Evolutionary conservation across 2,888 invertebrate genomes (phyloP).

Genomic region (Eupithecia subfuscata): DNA sequence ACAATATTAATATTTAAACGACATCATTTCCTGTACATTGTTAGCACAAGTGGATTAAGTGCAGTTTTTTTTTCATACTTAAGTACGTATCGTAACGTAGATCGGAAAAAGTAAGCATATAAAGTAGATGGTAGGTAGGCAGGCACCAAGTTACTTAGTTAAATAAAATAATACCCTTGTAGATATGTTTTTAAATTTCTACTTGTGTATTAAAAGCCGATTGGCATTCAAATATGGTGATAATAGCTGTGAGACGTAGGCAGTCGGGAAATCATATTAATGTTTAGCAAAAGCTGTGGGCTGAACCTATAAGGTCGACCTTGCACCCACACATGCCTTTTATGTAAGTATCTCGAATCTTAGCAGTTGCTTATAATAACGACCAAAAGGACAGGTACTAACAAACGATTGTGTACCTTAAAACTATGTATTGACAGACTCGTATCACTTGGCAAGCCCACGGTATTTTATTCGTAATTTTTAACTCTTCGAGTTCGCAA

Average conservation of each 20-base stretch:
- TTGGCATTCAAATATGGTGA: conserved; percentile 57
- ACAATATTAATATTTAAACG: conserved; percentile 36
- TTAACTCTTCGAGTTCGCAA: conserved; percentile 62
- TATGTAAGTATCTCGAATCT: conserved; percentile 69
- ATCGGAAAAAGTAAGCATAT: neutral
- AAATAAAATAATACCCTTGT: neutral
- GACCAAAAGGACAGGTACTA: conserved; percentile 45
- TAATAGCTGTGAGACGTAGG: conserved; percentile 73
- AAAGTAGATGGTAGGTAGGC: neutral
- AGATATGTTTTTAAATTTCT: neutral
- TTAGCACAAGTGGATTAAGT: conserved; percentile 39
- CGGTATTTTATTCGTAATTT: conserved; percentile 44
- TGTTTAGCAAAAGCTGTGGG: conserved; percentile 76
- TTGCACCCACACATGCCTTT: conserved; percentile 82
- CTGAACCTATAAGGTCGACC: conserved; percentile 81
- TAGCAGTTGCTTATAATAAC: conserved; percentile 58
- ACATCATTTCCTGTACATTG: conserved; percentile 38
- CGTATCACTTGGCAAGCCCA: conserved; percentile 39
- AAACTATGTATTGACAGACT: conserved; percentile 15
- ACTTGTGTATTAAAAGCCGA: neutral
- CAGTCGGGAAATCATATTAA: conserved; percentile 78
- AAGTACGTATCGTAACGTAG: neutral
- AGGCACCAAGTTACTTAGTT: neutral
- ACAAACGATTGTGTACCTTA: conserved; percentile 48
- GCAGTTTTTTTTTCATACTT: neutral